phyloP scores from a whole-genome alignment of 2,888 invertebrate species.

The Heteropelma amictum region DNA sequence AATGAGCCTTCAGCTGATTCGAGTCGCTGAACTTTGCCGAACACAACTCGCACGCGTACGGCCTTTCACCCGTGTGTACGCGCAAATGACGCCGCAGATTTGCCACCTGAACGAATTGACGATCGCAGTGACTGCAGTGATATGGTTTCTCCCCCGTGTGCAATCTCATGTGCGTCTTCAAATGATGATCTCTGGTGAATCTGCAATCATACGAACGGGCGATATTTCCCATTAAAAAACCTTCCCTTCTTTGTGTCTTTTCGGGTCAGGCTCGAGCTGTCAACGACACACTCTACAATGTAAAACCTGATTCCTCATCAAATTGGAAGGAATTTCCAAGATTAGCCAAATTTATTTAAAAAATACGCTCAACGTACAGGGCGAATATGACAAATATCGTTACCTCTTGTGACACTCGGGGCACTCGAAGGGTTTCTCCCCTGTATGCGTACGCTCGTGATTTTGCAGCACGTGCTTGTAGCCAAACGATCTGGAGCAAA shows the following conservation, averaged over 20 bases:
- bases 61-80: slow-evolving; percentile 94
- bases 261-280: no score
- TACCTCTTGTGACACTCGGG: slow-evolving; percentile 91
- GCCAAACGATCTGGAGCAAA: slow-evolving; percentile 93
- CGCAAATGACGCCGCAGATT: slow-evolving; percentile 92
- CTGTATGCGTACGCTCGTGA: slow-evolving; percentile 96
- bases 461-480: slow-evolving; percentile 97
- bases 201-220: slow-evolving; percentile 61
- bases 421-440: slow-evolving; percentile 96
- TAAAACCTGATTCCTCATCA: no score
- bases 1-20: slow-evolving; percentile 94
- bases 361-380: no score
- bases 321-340: no score
- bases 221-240: background rate
- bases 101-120: slow-evolving; percentile 96
- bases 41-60: slow-evolving; percentile 92
- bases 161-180: slow-evolving; percentile 94
- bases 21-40: slow-evolving; percentile 93
- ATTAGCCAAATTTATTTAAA: no score
- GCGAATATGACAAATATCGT: slow-evolving; percentile 2
- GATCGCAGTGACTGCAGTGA: slow-evolving; percentile 93
- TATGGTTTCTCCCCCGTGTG: slow-evolving; percentile 97
- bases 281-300: no score
- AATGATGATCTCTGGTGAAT: slow-evolving; percentile 94
- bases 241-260: no score